Conservation (phyloP, 1,140 invertebrate genomes). For the Hylaeus volcanicus region DNA sequence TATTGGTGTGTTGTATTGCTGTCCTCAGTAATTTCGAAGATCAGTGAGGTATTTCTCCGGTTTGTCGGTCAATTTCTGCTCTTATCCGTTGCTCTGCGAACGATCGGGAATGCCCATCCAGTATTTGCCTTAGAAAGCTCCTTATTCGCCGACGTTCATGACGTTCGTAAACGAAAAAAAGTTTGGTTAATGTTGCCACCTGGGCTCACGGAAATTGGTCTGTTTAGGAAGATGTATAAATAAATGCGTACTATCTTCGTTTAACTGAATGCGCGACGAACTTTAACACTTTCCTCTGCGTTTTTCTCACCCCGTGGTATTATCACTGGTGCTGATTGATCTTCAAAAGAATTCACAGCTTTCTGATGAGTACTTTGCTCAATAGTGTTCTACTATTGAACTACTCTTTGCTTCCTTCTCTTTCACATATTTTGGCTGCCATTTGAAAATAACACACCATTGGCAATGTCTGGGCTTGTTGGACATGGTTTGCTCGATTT, state of each 20-base stretch:
- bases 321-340: neutral
- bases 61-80: neutral
- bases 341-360: neutral
- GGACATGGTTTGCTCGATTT: constrained; percentile 2
- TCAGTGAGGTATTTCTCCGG: constrained; percentile 75
- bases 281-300: neutral
- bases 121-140: constrained; percentile 4
- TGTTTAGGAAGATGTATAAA: constrained; percentile 59
- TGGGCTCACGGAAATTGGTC: constrained; percentile 69
- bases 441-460: neutral
- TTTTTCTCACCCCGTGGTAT: neutral
- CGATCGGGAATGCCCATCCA: neutral
- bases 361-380: constrained; percentile 6
- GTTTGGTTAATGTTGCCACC: constrained; percentile 80
- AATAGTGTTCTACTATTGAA: constrained; percentile 26
- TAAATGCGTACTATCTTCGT: constrained; percentile 40
- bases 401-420: neutral
- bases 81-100: neutral
- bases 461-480: neutral
- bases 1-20: constrained; percentile 82
- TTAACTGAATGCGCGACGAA: neutral
- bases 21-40: constrained; percentile 77
- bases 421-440: neutral
- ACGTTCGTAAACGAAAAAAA: constrained; percentile 72
- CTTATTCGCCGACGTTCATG: constrained; percentile 41